Evolutionary conservation across 2,797 vertebrate genomes (phyloP), one percentile per base, ranked within the genome.

Genomic region (Notolepis coatsorum): DNA sequence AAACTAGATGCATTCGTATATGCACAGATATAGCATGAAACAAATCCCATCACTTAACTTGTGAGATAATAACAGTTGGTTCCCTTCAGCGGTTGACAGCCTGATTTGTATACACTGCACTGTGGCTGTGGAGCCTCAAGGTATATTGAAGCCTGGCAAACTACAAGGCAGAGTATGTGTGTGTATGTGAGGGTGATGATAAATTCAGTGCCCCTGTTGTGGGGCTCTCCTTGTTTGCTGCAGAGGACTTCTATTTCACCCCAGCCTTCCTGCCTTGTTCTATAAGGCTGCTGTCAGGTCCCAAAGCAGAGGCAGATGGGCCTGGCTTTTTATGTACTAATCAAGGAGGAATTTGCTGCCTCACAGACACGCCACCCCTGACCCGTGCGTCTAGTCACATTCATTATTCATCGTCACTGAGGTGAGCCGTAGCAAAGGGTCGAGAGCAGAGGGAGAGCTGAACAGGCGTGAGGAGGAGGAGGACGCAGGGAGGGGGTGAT

Each of bases 341-440:
- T 93, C 91, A 91, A 91, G 91, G 86, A 91, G 90, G 91, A 92
- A 91, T 92, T 90, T 89, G 84, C 88, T 91, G 86, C 87, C 90
- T 89, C 88, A 83, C 88, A 93, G 91, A 92, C 88, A 91, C 73
- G 69, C 82, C 90, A 90, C 90, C 80, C 85, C 80, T 91, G 91
- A 93, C 91, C 91, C 77, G 17, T 31, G 80, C 73, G 79, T 92
- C 90, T 89, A 82, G 87, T 91, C 88, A 78, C 84, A 91, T 92
- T 91, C 85, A 93, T 93, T 93, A 93, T 93, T 93, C 91, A 93
- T 92, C 77, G 61, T 79, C 75, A 69, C 80, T 21, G 83, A 90
- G 89, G 90, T 90, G 89, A 92, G 84, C 66, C 24, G 69, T 77
- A 77, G 82, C 62, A 81, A 73, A 85, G 84, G 85, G 88, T 87